Evolutionary conservation across 92 coral and sea anemone species (phyloP).

Genomic region (Epizoanthus stellaris): DNA sequence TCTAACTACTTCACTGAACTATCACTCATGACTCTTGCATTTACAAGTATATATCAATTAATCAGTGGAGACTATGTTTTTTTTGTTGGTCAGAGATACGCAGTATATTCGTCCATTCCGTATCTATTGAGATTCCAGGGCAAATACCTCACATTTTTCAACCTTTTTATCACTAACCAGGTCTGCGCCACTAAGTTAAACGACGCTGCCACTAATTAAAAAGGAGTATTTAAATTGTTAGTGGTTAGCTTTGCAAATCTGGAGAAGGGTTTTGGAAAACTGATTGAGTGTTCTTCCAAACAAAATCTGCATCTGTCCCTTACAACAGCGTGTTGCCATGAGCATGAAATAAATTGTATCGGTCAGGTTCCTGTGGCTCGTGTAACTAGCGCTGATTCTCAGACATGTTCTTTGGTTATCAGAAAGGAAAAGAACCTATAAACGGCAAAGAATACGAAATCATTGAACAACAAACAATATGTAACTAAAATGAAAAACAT

Average conservation of each 20-base stretch:
- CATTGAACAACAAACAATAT: not conserved
- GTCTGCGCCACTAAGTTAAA: conserved; percentile 12
- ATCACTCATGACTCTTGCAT: not conserved
- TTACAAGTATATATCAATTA: not conserved
- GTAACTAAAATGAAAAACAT: not conserved
- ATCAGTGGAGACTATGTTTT: not conserved
- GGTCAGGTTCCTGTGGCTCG: no score
- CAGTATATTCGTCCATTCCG: not conserved
- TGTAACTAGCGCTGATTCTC: not conserved
- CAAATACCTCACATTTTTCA: conserved; percentile 20
- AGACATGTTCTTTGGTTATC: not conserved
- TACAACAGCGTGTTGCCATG: conserved; percentile 16
- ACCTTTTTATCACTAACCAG: conserved; percentile 28
- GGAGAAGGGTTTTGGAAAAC: not conserved
- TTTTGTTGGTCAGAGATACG: not conserved
- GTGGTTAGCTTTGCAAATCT: not conserved
- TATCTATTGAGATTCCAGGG: not conserved
- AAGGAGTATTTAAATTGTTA: not conserved
- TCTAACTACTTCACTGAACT: not conserved
- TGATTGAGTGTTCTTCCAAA: not conserved
- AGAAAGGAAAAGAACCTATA: not conserved
- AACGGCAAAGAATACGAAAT: not conserved
- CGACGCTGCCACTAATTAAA: conserved; percentile 21
- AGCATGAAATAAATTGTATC: not conserved
- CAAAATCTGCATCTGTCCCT: not conserved